Base-by-base conservation (phyloP, 1,140 invertebrate genomes). In the Oedothorax gibbosus region DNA sequence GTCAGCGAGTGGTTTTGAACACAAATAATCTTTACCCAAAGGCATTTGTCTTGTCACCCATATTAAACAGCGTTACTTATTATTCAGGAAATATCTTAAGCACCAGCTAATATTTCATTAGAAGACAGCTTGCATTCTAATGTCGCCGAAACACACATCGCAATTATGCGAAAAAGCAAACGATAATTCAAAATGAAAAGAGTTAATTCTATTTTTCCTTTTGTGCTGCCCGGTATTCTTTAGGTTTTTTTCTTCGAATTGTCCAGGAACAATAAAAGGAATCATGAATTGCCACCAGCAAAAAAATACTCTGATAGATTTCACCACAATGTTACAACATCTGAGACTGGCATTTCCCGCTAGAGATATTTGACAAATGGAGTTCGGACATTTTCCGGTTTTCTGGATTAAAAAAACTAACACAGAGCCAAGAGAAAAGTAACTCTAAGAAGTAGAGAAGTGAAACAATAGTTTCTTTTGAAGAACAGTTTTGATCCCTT, bases 311-410 rank as follows among this genome's bases (percentile, higher is more conserved):
- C 77, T 54, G 60, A 79, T 79, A 79, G 49, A 79, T 79, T 66
- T 79, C 77, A 49, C 77, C 62, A 79, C 62, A 79, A 79, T 79
- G 64, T 79, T 66, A 18, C 51, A 65, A 54, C 77, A 66, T 68
- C 77, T 79, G 77, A 68, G 18, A 50, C 77, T 79, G 77, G 68
- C 77, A 12, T 79, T 79, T 79, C 64, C 64, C 20, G 18, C n/a
- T 21, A 21, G 18, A 56, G 50, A 79, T 66, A 54, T 79, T 79
- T 79, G 77, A 79, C 77, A 79, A 79, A 79, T 79, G 77, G 75
- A 79, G 64, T 79, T 51, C 35, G 77, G 56, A 66, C 62, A 79
- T 66, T 66, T 68, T 79, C 53, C 64, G 77, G 77, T 79, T 79
- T 79, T 79, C 49, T 66, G 51, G 64, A 79, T 66, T 54, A 79